Base-by-base conservation (phyloP, 2,113 vertebrate species). In the Dasyurus viverrinus region DNA sequence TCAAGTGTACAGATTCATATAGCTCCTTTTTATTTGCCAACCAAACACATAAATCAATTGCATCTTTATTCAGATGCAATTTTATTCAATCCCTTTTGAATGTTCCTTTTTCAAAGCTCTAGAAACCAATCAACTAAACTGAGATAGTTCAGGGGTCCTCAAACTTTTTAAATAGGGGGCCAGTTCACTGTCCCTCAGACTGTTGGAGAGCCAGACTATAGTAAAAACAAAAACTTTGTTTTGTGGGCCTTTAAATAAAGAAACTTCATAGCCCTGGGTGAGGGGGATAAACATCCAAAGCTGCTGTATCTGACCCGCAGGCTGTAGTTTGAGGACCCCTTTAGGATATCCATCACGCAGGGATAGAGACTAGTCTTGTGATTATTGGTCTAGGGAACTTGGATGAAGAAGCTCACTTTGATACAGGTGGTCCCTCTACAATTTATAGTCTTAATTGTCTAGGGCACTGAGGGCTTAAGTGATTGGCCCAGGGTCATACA, bases 21-120 rank as follows among this genome's bases (percentile, higher is more conserved):
- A 90, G 24, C 54, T 76, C 76, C n/a, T 92, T 48, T 76, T 50
- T 89, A 23, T 90, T 92, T 94, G 52, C 55, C 93, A 94, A 92
- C 84, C 50, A 93, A 89, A 36, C 47, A 89, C 42, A 52, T 8
- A 76, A 94, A 54, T 89, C 89, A 19, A 36, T 89, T 42, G 9
- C 7, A 16, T 1, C 30, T 50, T 90, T 89, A 54, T 53, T 90
- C 47, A 14, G 12, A n/a, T 50, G 25, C 5, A 76, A 19, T 36
- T n/a, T n/a, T 76, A n/a, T n/a, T 76, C 14, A n/a, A n/a, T 96
- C 94, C 53, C 92, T 53, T 92, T 93, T 60, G 52, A 94, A 91
- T 90, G 90, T 46, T 90, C 55, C 48, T 89, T 53, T 24, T 19
- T 47, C 25, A 52, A 57, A 47, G n/a, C 25, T 68, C 27, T 53